phyloP scores from a whole-genome alignment of 2,888 invertebrate species.

The Suillia variegata region DNA sequence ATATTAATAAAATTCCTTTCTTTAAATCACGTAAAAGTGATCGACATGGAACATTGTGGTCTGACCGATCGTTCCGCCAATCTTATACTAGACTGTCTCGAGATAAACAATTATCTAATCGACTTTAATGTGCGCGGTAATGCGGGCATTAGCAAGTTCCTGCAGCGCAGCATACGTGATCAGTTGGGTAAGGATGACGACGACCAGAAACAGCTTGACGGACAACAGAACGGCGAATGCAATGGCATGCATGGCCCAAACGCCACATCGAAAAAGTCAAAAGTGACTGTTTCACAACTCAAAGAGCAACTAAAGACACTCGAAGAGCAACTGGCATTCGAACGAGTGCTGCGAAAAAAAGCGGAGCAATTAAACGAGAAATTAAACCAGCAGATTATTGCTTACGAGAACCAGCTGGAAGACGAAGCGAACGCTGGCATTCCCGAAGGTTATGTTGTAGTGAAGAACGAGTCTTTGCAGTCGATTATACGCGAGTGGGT shows the following conservation, averaged over 20 bases:
- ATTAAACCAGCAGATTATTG: slow-evolving; percentile 67
- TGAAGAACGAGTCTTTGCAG: slow-evolving; percentile 45
- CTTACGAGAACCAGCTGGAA: slow-evolving; percentile 46
- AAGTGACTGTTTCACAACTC: slow-evolving; percentile 44
- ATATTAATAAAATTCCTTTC: not conserved
- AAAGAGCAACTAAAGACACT: slow-evolving; percentile 57
- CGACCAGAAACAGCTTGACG: slow-evolving; percentile 34
- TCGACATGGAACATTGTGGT: slow-evolving; percentile 79
- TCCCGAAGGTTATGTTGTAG: slow-evolving; percentile 48
- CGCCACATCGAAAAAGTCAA: slow-evolving; percentile 41
- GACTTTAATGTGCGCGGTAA: slow-evolving; percentile 74
- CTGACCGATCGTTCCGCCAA: slow-evolving; percentile 68
- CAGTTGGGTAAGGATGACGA: slow-evolving; percentile 60
- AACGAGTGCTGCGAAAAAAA: slow-evolving; percentile 68
- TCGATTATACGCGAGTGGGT: slow-evolving; percentile 50
- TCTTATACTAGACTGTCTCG: slow-evolving; percentile 67
- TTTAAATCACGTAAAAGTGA: slow-evolving; percentile 56
- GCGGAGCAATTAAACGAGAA: slow-evolving; percentile 68
- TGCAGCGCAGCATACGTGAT: slow-evolving; percentile 62
- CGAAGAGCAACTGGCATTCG: slow-evolving; percentile 68
- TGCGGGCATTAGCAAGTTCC: slow-evolving; percentile 62
- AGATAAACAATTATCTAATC: slow-evolving; percentile 70
- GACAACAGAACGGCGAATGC: slow-evolving; percentile 39
- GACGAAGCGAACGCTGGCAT: slow-evolving; percentile 29
- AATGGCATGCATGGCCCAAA: slow-evolving; percentile 43